Percentiles rank a stretch among this genome's conserved stretches.
Evolutionary conservation across 2,113 vertebrate species (phyloP).

Genomic region (Mirounga angustirostris): DNA sequence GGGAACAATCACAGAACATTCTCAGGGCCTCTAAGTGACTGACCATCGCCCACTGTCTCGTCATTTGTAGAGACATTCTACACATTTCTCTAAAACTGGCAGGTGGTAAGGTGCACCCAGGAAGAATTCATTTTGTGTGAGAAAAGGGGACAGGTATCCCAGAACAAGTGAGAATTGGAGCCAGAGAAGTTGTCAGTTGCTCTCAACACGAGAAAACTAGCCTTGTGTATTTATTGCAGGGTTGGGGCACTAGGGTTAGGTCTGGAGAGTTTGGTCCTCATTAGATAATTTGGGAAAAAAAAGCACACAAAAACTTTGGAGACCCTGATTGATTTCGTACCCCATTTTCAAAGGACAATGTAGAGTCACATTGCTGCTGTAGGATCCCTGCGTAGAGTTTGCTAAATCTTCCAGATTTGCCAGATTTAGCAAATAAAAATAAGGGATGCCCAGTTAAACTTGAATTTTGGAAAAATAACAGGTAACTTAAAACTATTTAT

Average conservation of each 20-base stretch:
- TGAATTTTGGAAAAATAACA: conserved; percentile 50
- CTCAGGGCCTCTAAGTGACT: not conserved
- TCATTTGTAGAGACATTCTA: not conserved
- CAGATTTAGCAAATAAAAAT: conserved; percentile 47
- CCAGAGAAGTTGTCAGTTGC: not conserved
- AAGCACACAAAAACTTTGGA: not conserved
- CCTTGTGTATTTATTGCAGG: not conserved
- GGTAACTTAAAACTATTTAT: not conserved
- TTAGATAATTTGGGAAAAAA: conserved; percentile 18
- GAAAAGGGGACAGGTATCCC: not conserved
- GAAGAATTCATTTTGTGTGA: conserved; percentile 46
- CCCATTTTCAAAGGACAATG: conserved; percentile 22
- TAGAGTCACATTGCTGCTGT: conserved; percentile 26
- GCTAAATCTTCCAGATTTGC: conserved; percentile 27
- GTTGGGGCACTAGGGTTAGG: not conserved
- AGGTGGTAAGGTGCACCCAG: not conserved
- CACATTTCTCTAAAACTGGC: not conserved
- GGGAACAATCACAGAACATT: not conserved
- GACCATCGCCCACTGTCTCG: not conserved
- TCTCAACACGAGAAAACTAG: not conserved
- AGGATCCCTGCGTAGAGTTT: not conserved
- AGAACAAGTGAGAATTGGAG: conserved; percentile 22
- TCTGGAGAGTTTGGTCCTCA: not conserved
- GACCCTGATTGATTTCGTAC: conserved; percentile 10
- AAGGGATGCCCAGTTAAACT: conserved; percentile 9